Evolutionary conservation across 2,888 invertebrate species (phyloP), one percentile per base, ranked within the genome.

Genomic region (Octonoba sinensis): DNA sequence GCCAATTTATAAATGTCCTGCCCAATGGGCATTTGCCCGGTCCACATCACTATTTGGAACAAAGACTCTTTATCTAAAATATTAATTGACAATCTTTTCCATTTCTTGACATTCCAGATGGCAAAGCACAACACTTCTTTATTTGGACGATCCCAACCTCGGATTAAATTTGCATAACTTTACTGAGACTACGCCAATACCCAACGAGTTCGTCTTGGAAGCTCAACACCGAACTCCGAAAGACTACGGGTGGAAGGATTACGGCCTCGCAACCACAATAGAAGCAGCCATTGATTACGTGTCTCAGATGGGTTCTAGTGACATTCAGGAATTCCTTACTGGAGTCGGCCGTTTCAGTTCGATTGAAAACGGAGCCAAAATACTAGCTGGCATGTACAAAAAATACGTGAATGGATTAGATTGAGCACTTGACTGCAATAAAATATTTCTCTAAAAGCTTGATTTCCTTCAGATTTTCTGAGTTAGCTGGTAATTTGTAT

Each of bases 321-420:
- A 71, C 56, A 27, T 18, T 3, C 56, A 78, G n/a, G 77, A 78
- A 44, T 64, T 71, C 47, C 65, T 78, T 15, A 59, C 64, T 47
- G 71, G 65, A 11, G 22, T 65, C 11, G 20, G 24, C 13, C 27
- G 20, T 59, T 59, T n/a, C 8, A 59, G 24, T n/a, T 13, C 56
- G 4, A 54, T 78, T 16, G 66, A 78, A 71, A 65, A 65, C 13
- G 77, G 71, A 16, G 51, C 77, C 15, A 20, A 54, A 0, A 12
- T 57, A 16, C 65, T 78, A 51, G 77, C 77, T 56, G 71, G 77
- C 1, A 51, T 78, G 59, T 78, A 78, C 18, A 65, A 65, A 36
- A 65, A 71, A 44, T 78, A 71, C 44, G 18, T 65, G 3, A 60
- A 27, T 12, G 20, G 22, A 18, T 18, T 3, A 18, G 54, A 2